Base-by-base conservation (phyloP, 2,797 vertebrate genomes). In the Microctenopoma lineatum region DNA sequence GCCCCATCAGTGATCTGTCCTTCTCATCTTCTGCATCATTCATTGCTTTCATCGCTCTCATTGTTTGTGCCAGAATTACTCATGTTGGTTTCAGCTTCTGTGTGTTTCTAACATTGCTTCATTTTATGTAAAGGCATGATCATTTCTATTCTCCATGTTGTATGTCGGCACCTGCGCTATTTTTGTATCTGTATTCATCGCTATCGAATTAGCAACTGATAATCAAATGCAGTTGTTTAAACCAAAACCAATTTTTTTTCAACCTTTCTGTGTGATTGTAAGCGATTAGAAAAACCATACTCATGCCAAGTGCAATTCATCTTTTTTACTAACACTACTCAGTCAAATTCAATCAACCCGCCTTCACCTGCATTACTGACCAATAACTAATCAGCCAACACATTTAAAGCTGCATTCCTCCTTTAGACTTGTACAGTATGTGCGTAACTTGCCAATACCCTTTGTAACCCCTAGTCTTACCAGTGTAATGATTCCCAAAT, bases 41-140 rank as follows among this genome's bases (percentile, higher is more conserved):
- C 62, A 60, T 67, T 61, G 77, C 81, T 87, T 86, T 46, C 71
- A 73, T 85, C 16, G 41, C 58, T 47, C 59, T 59, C 65, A 70
- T 73, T 55, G 59, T 58, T 67, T 69, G 78, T 32, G 66, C 26
- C 16, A 25, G 45, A 46, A 56, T 38, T 6, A 58, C 60, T 72
- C 13, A 46, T 75, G 12, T 74, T 13, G 83, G 87, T 87, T 89
- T 78, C 73, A 26, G 75, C 84, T 52, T 83, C 27, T 79, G 59
- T 83, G 59, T 73, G 71, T 88, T 61, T 73, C 62, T 70, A 27
- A 70, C 59, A 60, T 75, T 8, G 39, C 75, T 80, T 77, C 41
- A 13, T 70, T 73, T 10, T 26, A 36, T 66, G 44, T 77, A 48
- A 75, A 73, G 5, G 78, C 84, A 84, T 70, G 75, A 64, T 73